Percentiles rank a stretch among this genome's conserved stretches.
phyloP scores from a whole-genome alignment of 2,113 vertebrate genomes.

The Stigmatopora argus region DNA sequence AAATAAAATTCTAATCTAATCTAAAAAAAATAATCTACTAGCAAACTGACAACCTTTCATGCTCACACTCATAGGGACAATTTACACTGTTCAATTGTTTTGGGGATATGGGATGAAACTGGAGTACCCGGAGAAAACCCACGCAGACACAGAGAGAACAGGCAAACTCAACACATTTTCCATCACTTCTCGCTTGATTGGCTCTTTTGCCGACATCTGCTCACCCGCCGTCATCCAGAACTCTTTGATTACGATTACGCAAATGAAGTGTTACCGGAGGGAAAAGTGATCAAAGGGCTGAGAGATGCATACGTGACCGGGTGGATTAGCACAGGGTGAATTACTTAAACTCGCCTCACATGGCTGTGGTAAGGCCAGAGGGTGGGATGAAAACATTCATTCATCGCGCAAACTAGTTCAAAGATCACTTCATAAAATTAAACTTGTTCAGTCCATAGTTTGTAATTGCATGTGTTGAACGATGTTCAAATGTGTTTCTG shows the following conservation, averaged over 20 bases:
- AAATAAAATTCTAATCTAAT: too few relatives aligned
- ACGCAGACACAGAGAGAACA: background rate
- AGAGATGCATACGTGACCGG: background rate
- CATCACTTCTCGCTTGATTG: background rate
- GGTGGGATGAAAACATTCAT: constrained; percentile 11
- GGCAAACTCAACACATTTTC: background rate
- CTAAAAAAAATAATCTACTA: too few relatives aligned
- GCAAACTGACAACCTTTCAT: too few relatives aligned
- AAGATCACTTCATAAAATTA: too few relatives aligned
- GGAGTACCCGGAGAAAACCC: too few relatives aligned
- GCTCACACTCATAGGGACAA: too few relatives aligned
- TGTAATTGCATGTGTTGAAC: too few relatives aligned
- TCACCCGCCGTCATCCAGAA: background rate
- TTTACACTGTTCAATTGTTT: too few relatives aligned
- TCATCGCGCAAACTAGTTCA: too few relatives aligned
- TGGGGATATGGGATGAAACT: too few relatives aligned
- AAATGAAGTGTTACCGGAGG: constrained; percentile 13
- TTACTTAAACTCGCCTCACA: constrained; percentile 43
- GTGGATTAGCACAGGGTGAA: constrained; percentile 35
- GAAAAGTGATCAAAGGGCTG: background rate
- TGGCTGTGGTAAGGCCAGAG: constrained; percentile 29
- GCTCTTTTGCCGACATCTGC: constrained; percentile 1
- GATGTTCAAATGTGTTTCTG: too few relatives aligned
- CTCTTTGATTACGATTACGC: background rate
- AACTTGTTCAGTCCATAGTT: too few relatives aligned